phyloP scores from a whole-genome alignment of 2,888 invertebrate species.

The Rhagium mordax region DNA sequence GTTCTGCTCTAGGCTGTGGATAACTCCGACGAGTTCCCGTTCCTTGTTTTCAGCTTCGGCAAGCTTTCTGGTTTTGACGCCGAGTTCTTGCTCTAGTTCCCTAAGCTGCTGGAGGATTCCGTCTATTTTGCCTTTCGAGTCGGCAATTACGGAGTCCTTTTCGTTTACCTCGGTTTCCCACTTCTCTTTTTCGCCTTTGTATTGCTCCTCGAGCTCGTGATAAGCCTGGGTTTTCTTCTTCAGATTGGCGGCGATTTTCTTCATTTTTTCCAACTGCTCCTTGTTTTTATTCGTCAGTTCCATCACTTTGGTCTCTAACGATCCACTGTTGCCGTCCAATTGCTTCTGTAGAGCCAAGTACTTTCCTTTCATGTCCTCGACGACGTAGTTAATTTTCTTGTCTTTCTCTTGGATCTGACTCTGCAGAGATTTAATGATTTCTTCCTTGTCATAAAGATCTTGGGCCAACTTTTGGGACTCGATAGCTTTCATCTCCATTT shows the following conservation, averaged over 20 bases:
- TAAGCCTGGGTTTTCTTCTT: slow-evolving; percentile 81
- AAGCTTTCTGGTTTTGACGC: slow-evolving; percentile 44
- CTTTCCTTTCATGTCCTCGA: slow-evolving; percentile 66
- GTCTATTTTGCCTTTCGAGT: slow-evolving; percentile 39
- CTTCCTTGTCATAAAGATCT: slow-evolving; percentile 64
- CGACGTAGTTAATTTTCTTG: slow-evolving; percentile 65
- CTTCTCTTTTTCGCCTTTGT: slow-evolving; percentile 60
- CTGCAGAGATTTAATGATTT: slow-evolving; percentile 67
- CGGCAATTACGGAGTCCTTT: slow-evolving; percentile 52
- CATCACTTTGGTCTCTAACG: slow-evolving; percentile 65
- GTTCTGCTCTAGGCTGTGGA: slow-evolving; percentile 64
- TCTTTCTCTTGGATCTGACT: slow-evolving; percentile 69
- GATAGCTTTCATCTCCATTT: slow-evolving; percentile 69
- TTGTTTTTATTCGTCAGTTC: slow-evolving; percentile 77
- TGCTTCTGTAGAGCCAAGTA: slow-evolving; percentile 64
- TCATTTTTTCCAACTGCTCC: slow-evolving; percentile 83
- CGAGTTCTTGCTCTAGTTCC: slow-evolving; percentile 43
- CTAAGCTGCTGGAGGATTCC: slow-evolving; percentile 57
- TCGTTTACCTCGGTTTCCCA: slow-evolving; percentile 61
- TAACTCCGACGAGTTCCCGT: slow-evolving; percentile 59
- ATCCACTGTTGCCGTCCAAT: slow-evolving; percentile 62
- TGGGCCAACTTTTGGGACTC: slow-evolving; percentile 69
- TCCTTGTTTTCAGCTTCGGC: slow-evolving; percentile 33
- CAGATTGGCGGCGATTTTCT: slow-evolving; percentile 83
- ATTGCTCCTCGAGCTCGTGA: slow-evolving; percentile 76